Percentiles rank a stretch among this genome's conserved stretches.
phyloP scores from a whole-genome alignment of 2,113 vertebrate genomes.

The Sorex araneus region DNA sequence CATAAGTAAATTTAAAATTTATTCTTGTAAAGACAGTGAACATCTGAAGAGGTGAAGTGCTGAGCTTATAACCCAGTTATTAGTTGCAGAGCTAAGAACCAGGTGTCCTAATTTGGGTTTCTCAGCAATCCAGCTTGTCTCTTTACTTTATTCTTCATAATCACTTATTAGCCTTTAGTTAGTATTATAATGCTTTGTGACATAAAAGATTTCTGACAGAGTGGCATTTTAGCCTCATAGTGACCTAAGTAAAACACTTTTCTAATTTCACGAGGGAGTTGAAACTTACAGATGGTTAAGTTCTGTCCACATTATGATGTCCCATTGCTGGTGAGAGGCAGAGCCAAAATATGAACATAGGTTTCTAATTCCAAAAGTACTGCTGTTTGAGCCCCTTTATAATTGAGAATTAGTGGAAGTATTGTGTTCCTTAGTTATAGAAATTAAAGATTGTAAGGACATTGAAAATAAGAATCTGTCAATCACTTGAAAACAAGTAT shows the following conservation, averaged over 20 bases:
- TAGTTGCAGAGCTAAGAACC: not conserved
- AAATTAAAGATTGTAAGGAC: conserved; percentile 14
- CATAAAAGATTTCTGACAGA: not conserved
- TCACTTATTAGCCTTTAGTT: not conserved
- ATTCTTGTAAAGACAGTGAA: not conserved
- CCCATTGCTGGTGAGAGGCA: not conserved
- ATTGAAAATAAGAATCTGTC: conserved; percentile 40
- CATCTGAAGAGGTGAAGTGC: not conserved
- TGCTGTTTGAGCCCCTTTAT: conserved; percentile 1
- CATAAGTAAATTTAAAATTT: not conserved
- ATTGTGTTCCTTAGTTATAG: not conserved
- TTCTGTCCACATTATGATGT: not conserved
- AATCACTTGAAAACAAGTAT: conserved; percentile 11
- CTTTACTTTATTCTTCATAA: not conserved
- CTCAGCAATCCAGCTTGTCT: not conserved
- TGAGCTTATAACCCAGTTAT: not conserved
- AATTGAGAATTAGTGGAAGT: not conserved
- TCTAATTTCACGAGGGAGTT: not conserved
- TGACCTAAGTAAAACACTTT: conserved; percentile 3
- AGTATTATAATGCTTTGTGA: not conserved
- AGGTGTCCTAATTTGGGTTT: not conserved
- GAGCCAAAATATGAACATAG: not conserved
- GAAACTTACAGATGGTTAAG: not conserved
- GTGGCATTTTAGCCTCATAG: not conserved
- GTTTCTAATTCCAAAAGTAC: not conserved